Percentiles rank a stretch among this genome's conserved stretches.
Conservation (phyloP, 2,113 vertebrate genomes). For the Tragelaphus buxtoni region DNA sequence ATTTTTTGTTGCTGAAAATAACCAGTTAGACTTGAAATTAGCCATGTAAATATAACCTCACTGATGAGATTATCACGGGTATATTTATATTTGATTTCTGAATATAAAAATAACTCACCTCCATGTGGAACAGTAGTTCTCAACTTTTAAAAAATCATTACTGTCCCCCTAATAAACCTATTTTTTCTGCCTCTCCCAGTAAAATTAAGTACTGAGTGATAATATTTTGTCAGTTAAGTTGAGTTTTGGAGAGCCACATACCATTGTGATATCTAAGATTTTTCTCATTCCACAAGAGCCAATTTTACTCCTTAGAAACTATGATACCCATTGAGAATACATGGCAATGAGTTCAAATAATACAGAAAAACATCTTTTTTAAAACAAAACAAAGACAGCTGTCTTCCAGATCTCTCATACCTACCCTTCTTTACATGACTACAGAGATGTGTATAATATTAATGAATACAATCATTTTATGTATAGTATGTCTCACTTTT, state of each 20-base stretch:
- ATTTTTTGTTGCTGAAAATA: not conserved
- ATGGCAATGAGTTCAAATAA: not conserved
- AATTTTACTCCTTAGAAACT: not conserved
- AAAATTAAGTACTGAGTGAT: not conserved
- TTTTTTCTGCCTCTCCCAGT: not conserved
- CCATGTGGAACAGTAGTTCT: not conserved
- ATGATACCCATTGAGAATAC: not conserved
- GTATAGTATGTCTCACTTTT: not conserved
- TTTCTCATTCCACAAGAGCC: not conserved
- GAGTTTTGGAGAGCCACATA: not conserved
- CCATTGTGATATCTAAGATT: not conserved
- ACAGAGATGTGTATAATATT: not conserved
- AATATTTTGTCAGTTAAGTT: not conserved
- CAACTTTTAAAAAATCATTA: not conserved
- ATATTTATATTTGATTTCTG: not conserved
- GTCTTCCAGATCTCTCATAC: not conserved
- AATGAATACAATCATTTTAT: not conserved
- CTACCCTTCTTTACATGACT: not conserved
- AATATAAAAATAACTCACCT: not conserved
- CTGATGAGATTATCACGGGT: not conserved
- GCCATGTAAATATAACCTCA: not conserved
- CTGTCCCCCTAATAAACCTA: not conserved
- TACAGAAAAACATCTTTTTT: not conserved
- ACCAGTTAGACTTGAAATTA: not conserved
- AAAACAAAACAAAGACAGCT: not conserved